Conservation (phyloP, 2,797 vertebrate genomes). For the Loris lydekkerianus region DNA sequence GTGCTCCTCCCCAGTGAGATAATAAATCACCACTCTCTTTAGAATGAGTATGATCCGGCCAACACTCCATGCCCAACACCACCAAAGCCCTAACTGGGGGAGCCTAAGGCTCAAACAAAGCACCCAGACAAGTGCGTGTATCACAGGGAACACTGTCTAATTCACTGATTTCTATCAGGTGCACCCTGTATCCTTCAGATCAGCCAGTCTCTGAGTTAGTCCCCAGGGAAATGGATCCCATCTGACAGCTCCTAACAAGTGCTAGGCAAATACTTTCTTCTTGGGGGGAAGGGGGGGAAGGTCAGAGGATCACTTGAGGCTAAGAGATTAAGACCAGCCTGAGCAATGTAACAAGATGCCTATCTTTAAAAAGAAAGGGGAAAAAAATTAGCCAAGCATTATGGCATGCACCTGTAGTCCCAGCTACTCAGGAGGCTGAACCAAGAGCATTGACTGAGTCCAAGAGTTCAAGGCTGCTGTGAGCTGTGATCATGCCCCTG, state of each 20-base stretch:
- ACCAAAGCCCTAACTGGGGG: not conserved
- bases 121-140: not conserved
- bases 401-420: not conserved
- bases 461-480: not conserved
- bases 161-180: not conserved
- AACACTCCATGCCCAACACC: no score
- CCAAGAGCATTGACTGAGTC: not conserved
- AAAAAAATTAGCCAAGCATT: not conserved
- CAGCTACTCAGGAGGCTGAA: not conserved
- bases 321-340: not conserved
- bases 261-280: not conserved
- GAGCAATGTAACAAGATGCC: not conserved
- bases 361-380: not conserved
- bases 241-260: not conserved
- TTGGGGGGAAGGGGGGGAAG: not conserved
- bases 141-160: not conserved
- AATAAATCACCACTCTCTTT: not conserved
- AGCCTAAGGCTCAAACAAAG: not conserved
- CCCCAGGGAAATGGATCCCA: not conserved
- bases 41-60: not conserved
- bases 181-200: not conserved
- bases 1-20: not conserved
- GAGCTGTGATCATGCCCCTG: not conserved
- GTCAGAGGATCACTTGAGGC: not conserved
- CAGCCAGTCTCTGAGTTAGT: not conserved